Conservation (phyloP, 2,113 vertebrate species). For the Nycticryphes semicollaris region DNA sequence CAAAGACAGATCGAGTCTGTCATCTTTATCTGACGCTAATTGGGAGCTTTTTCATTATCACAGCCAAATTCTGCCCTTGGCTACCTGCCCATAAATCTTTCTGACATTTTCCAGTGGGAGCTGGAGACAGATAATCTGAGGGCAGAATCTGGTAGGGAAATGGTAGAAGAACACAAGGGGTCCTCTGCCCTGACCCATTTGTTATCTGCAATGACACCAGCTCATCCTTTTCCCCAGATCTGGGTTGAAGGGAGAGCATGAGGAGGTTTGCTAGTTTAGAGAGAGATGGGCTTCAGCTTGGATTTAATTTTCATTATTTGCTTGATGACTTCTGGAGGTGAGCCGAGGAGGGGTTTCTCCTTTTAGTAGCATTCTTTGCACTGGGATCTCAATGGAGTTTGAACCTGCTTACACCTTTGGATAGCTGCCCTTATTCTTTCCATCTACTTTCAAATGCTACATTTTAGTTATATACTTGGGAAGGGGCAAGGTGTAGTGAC, state of each 20-base stretch:
- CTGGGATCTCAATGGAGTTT: not conserved
- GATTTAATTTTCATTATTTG: not conserved
- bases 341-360: not conserved
- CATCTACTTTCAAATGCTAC: not conserved
- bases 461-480: not conserved
- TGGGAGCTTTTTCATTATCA: conserved; percentile 49
- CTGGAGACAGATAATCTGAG: not conserved
- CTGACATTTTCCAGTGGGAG: not conserved
- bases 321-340: not conserved
- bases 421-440: not conserved
- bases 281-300: not conserved
- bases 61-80: conserved; percentile 34
- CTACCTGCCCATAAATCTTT: conserved; percentile 13
- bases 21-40: conserved; percentile 49
- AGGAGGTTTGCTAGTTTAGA: not conserved
- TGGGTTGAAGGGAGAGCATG: not conserved
- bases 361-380: not conserved
- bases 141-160: not conserved
- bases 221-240: not conserved
- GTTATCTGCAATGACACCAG: not conserved
- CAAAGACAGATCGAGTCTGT: conserved; percentile 27
- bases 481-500: not conserved
- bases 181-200: not conserved
- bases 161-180: not conserved
- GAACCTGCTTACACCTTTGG: not conserved